Base-by-base conservation (phyloP, 2,113 vertebrate genomes). In the Antechinus stuartii region DNA sequence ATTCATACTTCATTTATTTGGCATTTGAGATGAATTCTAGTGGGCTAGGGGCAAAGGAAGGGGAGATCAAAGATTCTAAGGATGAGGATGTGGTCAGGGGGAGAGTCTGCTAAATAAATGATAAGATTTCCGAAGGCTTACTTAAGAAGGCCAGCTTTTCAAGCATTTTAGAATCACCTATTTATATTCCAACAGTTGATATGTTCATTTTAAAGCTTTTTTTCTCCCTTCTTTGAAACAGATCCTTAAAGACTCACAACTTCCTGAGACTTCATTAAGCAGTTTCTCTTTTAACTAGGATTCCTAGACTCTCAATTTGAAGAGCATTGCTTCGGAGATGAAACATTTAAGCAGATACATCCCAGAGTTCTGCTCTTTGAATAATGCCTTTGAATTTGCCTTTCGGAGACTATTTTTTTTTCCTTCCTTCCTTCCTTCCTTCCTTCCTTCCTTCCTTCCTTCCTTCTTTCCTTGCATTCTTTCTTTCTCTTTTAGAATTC, bases 191-290 rank as follows among this genome's bases (percentile, higher is more conserved):
- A 90, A 56, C 95, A 94, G 94, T 94, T 96, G 96, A 95, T 95
- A 97, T 68, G 92, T 96, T 97, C 96, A 97, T 97, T 97, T 96
- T 93, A 95, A 92, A 95, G 92, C 8, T 90, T 97, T 95, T 49
- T 94, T 93, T 94, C 1, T 50, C 22, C 92, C 57, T 61, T 97
- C 91, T 93, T 97, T 95, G 96, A 96, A 68, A 94, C 52, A 90
- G 47, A 68, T 92, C 54, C 94, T 84, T 9, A n/a, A 55, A 84
- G 84, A 91, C 92, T 84, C 3, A 54, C 91, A 96, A 93, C 54
- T 49, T 96, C 94, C 84, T 92, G 56, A 27, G 92, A 95, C n/a
- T 92, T 26, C 1, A 68, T 68, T 68, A 76, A 16, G 4, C 14
- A 76, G 68, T 76, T 76, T 22, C 35, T n/a, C 2, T 76, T 76